Evolutionary conservation across 2,888 invertebrate genomes (phyloP).

Genomic region (Pandemis heparana): DNA sequence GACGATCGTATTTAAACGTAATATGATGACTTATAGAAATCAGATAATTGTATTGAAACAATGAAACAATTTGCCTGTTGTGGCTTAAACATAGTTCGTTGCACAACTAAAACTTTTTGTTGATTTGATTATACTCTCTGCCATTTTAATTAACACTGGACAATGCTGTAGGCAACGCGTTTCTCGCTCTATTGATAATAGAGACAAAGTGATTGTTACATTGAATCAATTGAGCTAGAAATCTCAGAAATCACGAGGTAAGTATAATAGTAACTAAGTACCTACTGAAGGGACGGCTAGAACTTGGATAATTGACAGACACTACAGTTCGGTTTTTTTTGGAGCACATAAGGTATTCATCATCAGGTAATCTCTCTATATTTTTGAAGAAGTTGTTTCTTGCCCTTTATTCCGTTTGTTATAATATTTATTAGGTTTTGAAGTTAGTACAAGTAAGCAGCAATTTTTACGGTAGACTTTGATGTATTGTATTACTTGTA

Average conservation of each 20-base stretch:
- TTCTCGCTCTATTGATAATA: constrained; percentile 28
- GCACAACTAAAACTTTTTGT: constrained; percentile 22
- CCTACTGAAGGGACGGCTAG: not conserved
- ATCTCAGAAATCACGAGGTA: not conserved
- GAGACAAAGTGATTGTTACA: constrained; percentile 25
- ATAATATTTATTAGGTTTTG: too few species aligned
- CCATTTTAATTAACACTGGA: constrained; percentile 27
- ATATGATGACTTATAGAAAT: not conserved
- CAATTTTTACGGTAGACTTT: too few species aligned
- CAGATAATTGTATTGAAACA: not conserved
- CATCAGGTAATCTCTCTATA: too few species aligned
- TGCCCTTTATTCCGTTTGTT: too few species aligned
- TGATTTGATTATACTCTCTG: constrained; percentile 7
- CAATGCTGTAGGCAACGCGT: constrained; percentile 27
- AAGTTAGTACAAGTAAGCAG: too few species aligned
- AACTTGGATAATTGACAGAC: not conserved
- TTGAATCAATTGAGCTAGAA: constrained; percentile 20
- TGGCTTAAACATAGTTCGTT: constrained; percentile 10
- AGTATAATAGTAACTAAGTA: not conserved
- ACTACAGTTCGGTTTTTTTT: too few species aligned
- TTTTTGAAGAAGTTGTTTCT: too few species aligned
- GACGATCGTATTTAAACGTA: not conserved
- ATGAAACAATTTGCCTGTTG: not conserved
- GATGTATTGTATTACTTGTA: too few species aligned
- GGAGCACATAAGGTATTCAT: too few species aligned